phyloP scores from a whole-genome alignment of 2,888 invertebrate species.

The Aphidoletes aphidimyza region DNA sequence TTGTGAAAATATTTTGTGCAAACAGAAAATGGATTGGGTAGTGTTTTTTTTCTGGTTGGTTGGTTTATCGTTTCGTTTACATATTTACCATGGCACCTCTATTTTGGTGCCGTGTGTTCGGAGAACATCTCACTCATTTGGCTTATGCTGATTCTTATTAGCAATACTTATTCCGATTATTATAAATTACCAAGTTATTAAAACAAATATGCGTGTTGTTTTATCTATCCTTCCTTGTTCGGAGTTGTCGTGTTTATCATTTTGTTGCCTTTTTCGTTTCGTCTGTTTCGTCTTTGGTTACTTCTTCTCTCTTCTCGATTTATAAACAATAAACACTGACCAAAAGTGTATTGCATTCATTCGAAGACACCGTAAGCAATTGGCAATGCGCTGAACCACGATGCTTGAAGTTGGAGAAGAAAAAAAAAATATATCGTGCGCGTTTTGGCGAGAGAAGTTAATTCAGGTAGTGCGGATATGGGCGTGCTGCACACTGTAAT shows the following conservation, averaged over 20 bases:
- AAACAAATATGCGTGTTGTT: conserved; percentile 43
- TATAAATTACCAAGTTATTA: conserved; percentile 54
- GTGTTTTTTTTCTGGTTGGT: background rate
- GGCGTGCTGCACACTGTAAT: conserved; percentile 55
- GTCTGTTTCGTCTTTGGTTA: background rate
- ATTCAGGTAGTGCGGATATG: conserved; percentile 57
- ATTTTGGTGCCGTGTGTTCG: background rate
- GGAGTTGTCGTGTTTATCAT: background rate
- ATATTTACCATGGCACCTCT: too few relatives aligned
- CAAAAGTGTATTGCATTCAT: conserved; percentile 4
- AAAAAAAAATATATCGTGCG: too few relatives aligned
- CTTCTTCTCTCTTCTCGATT: background rate
- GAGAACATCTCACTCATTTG: background rate
- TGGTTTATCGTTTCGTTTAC: background rate
- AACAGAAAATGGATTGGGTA: background rate
- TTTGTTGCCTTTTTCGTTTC: background rate
- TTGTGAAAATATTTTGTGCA: background rate
- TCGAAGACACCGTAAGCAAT: too few relatives aligned
- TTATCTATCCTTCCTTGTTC: conserved; percentile 28
- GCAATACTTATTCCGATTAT: conserved; percentile 52
- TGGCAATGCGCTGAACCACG: too few relatives aligned
- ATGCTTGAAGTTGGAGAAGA: background rate
- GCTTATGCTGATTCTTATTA: conserved; percentile 5
- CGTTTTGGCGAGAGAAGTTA: conserved; percentile 54
- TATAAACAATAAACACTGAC: background rate